Percentiles rank a stretch among this genome's conserved stretches.
phyloP scores from a whole-genome alignment of 2,888 invertebrate species.

The Poecilus cupreus region DNA sequence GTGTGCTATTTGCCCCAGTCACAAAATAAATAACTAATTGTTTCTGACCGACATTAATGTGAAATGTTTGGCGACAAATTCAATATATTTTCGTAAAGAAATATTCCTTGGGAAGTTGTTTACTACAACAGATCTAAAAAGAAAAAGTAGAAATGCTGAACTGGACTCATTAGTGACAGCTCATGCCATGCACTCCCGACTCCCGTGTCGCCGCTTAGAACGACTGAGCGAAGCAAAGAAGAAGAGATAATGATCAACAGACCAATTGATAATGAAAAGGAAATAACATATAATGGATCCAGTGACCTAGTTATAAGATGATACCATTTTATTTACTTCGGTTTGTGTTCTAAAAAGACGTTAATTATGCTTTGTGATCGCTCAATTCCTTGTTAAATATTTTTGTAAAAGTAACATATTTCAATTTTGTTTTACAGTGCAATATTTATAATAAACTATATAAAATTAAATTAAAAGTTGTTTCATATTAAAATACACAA shows the following conservation, averaged over 20 bases:
- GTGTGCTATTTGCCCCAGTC: no score
- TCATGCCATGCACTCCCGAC: background rate
- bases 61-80: no score
- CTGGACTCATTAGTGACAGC: conserved; percentile 23
- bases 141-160: background rate
- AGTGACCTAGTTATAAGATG: conserved; percentile 22
- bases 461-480: no score
- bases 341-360: background rate
- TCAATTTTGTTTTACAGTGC: no score
- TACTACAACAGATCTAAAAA: conserved; percentile 14
- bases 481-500: no score
- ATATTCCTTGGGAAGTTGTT: background rate
- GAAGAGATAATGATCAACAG: conserved; percentile 22
- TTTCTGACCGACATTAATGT: no score
- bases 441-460: no score
- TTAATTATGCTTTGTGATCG: no score
- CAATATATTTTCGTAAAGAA: background rate
- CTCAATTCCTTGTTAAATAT: no score
- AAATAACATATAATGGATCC: conserved; percentile 31
- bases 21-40: no score
- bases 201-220: background rate
- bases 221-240: background rate
- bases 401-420: no score
- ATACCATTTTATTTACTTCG: conserved; percentile 9
- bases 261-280: conserved; percentile 29